A percentile compares a stretch with the other conserved stretches of the same genome.
These are phyloP conservation scores for Pogonocherus hispidulus DNA, from an alignment of 2,888 invertebrate species.

Conservation along the genomic window DNA sequence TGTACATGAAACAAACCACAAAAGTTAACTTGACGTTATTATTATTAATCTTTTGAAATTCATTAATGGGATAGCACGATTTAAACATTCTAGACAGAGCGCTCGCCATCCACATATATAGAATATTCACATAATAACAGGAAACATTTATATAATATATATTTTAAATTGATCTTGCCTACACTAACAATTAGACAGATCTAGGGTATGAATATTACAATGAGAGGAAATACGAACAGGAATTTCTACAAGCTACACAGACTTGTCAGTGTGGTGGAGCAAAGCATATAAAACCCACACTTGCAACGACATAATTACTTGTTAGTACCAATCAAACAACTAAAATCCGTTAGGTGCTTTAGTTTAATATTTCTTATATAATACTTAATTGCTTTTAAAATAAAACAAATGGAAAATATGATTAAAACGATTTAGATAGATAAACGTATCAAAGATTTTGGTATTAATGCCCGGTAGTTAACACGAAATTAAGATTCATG, in stretches of 20 bases:
- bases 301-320: constrained; percentile 15
- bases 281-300: constrained; percentile 39
- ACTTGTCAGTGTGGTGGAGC: constrained; percentile 56
- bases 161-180: constrained; percentile 68
- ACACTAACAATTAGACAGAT: constrained; percentile 68
- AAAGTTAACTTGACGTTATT: background rate
- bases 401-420: background rate
- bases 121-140: constrained; percentile 70
- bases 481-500: background rate
- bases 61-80: background rate
- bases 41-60: background rate
- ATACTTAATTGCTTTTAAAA: background rate
- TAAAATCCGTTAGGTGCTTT: background rate
- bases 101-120: constrained; percentile 63
- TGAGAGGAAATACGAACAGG: constrained; percentile 66
- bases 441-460: background rate
- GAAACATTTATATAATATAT: constrained; percentile 71
- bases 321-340: background rate
- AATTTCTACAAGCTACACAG: constrained; percentile 66
- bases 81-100: constrained; percentile 44
- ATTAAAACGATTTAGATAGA: background rate
- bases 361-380: background rate
- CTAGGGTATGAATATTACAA: constrained; percentile 65
- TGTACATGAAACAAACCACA: background rate
- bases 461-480: background rate